phyloP scores from a whole-genome alignment of 1,140 invertebrate species.

The Muscidifurax raptorellus region DNA sequence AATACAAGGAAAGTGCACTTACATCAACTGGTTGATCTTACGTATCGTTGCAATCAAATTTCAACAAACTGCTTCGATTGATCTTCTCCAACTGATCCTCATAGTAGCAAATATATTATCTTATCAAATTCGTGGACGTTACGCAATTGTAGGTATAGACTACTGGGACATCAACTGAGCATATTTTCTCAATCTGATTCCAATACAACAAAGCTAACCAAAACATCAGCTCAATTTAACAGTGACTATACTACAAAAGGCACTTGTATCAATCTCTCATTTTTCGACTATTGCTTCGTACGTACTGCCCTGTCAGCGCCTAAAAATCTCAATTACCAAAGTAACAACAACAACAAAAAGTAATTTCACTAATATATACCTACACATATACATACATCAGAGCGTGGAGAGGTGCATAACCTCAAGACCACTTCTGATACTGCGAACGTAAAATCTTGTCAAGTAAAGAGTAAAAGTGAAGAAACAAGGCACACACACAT shows the following conservation, averaged over 20 bases:
- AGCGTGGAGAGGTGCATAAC: constrained; percentile 8
- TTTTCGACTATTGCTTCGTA: background rate
- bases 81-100: background rate
- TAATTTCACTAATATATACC: background rate
- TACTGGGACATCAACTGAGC: background rate
- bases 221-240: background rate
- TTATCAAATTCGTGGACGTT: constrained; percentile 25
- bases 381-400: background rate
- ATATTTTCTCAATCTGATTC: background rate
- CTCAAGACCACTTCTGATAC: background rate
- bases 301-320: too few species aligned
- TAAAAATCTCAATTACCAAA: background rate
- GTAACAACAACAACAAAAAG: background rate
- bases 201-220: background rate
- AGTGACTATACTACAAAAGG: background rate
- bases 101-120: constrained; percentile 24
- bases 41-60: constrained; percentile 7
- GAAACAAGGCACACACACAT: background rate
- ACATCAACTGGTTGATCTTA: background rate
- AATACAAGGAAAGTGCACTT: constrained; percentile 10
- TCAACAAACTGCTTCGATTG: background rate
- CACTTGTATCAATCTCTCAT: constrained; percentile 4
- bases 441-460: background rate
- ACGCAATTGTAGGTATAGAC: constrained; percentile 6
- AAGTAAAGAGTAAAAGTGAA: background rate